Conservation (phyloP, 2,797 vertebrate species). For the Pipistrellus pygmaeus region DNA sequence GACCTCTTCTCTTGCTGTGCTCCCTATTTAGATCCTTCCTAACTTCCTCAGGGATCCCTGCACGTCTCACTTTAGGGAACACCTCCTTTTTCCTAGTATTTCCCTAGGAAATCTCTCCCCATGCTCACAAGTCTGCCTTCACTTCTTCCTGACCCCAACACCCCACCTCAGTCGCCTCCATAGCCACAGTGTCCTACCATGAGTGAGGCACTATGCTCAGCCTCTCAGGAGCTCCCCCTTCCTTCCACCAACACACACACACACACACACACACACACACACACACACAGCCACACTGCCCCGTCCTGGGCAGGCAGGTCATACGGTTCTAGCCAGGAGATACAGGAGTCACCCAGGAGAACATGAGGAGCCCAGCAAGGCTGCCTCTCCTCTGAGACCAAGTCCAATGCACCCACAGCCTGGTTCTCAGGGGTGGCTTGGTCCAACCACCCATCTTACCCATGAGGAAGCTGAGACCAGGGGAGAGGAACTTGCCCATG, state of each 20-base stretch:
- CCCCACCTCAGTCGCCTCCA: not conserved
- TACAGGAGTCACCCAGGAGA: not conserved
- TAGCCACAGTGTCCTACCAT: not conserved
- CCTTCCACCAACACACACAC: not conserved
- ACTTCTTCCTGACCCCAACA: not conserved
- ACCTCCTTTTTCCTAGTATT: slow-evolving; percentile 46
- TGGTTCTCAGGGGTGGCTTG: slow-evolving; percentile 14
- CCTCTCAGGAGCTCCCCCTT: not conserved
- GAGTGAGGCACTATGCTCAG: not conserved
- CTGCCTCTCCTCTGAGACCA: not conserved
- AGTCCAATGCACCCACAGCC: not conserved
- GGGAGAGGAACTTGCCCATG: not conserved
- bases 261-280: not conserved
- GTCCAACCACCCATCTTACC: slow-evolving; percentile 7
- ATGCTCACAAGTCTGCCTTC: not conserved
- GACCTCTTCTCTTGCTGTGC: fast-evolving
- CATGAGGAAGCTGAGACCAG: not conserved
- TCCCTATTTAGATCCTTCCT: not conserved
- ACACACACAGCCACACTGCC: not conserved
- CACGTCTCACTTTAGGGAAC: not conserved
- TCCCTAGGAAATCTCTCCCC: slow-evolving; percentile 68
- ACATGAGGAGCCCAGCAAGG: not conserved
- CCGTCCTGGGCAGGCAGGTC: not conserved
- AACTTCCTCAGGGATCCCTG: not conserved
- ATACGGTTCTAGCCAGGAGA: not conserved